Conservation (phyloP, 2,888 invertebrate species). For the Anarsia innoxiella region DNA sequence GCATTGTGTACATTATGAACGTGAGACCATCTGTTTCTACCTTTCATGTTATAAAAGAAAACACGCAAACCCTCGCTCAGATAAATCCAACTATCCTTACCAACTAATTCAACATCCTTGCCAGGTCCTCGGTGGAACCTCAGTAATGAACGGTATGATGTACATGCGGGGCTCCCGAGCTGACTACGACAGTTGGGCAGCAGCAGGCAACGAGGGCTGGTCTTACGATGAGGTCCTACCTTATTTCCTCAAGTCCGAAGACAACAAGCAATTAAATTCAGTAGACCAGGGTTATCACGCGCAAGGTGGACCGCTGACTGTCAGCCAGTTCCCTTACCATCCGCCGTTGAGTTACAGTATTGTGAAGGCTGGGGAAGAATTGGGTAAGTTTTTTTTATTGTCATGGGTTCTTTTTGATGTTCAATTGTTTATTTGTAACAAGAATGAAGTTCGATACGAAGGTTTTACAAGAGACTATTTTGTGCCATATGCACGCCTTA, state of each 20-base stretch:
- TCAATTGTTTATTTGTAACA: no score
- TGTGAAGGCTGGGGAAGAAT: conserved; percentile 84
- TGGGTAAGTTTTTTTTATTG: conserved; percentile 72
- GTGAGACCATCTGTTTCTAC: no score
- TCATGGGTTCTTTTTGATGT: no score
- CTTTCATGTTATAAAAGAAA: no score
- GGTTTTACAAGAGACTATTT: no score
- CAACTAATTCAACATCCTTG: no score
- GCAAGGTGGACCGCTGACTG: conserved; percentile 84
- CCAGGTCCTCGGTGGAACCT: conserved; percentile 91
- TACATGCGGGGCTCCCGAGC: conserved; percentile 91
- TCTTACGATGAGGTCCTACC: conserved; percentile 91
- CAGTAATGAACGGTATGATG: conserved; percentile 97
- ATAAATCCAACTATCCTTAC: no score
- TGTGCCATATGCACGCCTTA: no score
- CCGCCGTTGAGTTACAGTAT: conserved; percentile 87
- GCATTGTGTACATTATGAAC: no score
- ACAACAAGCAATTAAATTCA: conserved; percentile 80
- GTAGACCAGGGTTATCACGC: conserved; percentile 87
- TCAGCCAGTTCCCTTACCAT: conserved; percentile 89
- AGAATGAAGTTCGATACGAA: no score
- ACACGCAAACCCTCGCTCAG: no score
- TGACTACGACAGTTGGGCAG: conserved; percentile 93
- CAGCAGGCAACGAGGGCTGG: conserved; percentile 91
- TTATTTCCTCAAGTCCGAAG: conserved; percentile 90